A percentile compares a stretch with the other conserved stretches of the same genome.
phyloP scores from a whole-genome alignment of 2,113 vertebrate genomes.

The Pollachius pollachius region DNA sequence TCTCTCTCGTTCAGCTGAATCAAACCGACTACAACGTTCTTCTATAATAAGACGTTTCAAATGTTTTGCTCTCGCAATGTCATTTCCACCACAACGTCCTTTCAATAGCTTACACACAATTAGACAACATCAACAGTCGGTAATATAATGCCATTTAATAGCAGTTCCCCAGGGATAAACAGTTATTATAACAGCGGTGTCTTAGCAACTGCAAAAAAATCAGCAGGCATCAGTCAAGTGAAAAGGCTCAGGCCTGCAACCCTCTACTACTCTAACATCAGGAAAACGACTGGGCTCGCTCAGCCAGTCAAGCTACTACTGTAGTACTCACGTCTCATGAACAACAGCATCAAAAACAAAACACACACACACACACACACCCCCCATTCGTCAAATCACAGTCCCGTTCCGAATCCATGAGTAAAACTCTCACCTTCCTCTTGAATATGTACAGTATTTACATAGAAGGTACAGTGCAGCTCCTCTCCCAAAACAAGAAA shows the following conservation, averaged over 20 bases:
- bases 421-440: slow-evolving; percentile 43
- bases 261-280: slow-evolving; percentile 58
- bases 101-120: neutral
- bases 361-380: slow-evolving; percentile 36
- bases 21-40: no score
- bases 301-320: slow-evolving; percentile 60
- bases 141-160: slow-evolving; percentile 72
- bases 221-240: slow-evolving; percentile 65
- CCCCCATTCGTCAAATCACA: slow-evolving; percentile 35
- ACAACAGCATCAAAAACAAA: slow-evolving; percentile 53
- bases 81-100: no score
- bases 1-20: no score
- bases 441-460: slow-evolving; percentile 71
- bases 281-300: slow-evolving; percentile 53
- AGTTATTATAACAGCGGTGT: slow-evolving; percentile 65
- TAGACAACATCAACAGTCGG: slow-evolving; percentile 53
- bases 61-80: no score
- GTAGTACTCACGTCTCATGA: slow-evolving; percentile 68
- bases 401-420: slow-evolving; percentile 25
- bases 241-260: slow-evolving; percentile 55
- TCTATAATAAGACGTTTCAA: no score
- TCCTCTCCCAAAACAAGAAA: slow-evolving; percentile 39
- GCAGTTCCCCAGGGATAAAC: slow-evolving; percentile 68
- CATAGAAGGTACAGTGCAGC: slow-evolving; percentile 57
- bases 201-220: slow-evolving; percentile 59